A percentile compares a stretch with the other conserved stretches of the same genome.
phyloP scores from a whole-genome alignment of 2,888 invertebrate species.

The Hanleya hanleyi region DNA sequence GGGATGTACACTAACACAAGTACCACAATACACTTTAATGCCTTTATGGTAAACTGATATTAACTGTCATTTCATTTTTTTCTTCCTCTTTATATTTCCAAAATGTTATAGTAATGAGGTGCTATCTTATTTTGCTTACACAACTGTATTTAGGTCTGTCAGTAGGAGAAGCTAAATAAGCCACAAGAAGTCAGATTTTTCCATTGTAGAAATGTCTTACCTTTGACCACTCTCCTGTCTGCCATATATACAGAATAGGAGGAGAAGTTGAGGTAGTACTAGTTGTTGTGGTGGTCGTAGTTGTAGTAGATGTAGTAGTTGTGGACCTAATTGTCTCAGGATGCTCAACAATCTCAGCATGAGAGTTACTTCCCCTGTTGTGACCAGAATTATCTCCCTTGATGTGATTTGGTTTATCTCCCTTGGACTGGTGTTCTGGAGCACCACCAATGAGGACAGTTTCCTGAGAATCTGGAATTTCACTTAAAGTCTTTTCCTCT shows the following conservation, averaged over 20 bases:
- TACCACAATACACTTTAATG: too few relatives aligned
- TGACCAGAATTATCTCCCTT: neutral
- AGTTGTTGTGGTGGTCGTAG: neutral
- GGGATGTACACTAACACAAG: too few relatives aligned
- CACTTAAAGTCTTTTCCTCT: neutral
- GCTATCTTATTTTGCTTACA: too few relatives aligned
- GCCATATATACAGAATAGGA: neutral
- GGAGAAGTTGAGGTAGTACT: neutral
- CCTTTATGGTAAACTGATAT: too few relatives aligned
- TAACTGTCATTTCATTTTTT: too few relatives aligned
- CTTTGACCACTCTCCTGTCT: neutral
- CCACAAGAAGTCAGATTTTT: too few relatives aligned
- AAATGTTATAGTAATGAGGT: too few relatives aligned
- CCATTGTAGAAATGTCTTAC: neutral
- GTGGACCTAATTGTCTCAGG: neutral
- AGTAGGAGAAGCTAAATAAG: too few relatives aligned
- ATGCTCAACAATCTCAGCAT: neutral
- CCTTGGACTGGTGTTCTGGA: neutral
- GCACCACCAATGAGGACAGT: neutral
- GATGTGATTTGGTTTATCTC: too few relatives aligned
- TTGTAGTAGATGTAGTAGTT: slow-evolving; percentile 3
- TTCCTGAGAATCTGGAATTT: neutral
- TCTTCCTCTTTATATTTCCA: too few relatives aligned
- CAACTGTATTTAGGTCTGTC: too few relatives aligned
- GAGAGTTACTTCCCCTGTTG: slow-evolving; percentile 1